phyloP scores from a whole-genome alignment of 2,797 vertebrate genomes.

The Zalophus californianus region DNA sequence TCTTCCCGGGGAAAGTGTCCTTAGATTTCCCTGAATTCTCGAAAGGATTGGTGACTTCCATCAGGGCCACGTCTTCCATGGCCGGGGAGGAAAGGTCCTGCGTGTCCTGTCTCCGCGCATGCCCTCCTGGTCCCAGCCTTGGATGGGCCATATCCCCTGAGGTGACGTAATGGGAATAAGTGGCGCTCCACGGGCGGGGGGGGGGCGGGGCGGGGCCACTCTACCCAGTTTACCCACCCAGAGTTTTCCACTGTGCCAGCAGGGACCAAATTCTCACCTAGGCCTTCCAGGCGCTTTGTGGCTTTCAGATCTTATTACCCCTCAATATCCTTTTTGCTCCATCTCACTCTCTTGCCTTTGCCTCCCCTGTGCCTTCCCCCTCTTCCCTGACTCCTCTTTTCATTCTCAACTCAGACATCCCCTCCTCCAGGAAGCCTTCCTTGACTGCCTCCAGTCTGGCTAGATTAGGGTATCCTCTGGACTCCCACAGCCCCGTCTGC shows the following conservation, averaged over 20 bases:
- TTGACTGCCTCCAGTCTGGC: neutral
- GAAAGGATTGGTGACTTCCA: neutral
- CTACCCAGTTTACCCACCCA: rapidly evolving
- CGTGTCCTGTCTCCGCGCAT: rapidly evolving
- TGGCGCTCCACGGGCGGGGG: rapidly evolving
- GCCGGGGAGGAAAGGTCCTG: neutral
- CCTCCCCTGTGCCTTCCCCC: neutral
- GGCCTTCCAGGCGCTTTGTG: rapidly evolving
- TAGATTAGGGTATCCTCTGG: neutral
- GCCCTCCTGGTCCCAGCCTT: neutral
- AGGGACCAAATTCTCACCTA: no score
- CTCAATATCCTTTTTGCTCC: neutral
- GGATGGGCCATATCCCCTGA: neutral
- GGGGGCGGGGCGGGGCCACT: no score
- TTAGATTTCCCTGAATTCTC: neutral
- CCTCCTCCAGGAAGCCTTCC: conserved; percentile 7
- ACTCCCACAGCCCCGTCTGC: neutral
- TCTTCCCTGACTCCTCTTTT: neutral
- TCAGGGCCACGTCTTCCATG: neutral
- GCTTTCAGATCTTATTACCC: neutral
- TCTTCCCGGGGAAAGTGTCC: neutral
- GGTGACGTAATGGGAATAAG: neutral
- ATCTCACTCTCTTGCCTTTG: neutral
- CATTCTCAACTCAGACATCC: neutral
- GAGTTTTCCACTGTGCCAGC: neutral